Percentiles rank a stretch among this genome's conserved stretches.
These are phyloP conservation scores for Ptychadena robeensis DNA, from an alignment of 2,797 vertebrate species.

Conservation along the genomic window DNA sequence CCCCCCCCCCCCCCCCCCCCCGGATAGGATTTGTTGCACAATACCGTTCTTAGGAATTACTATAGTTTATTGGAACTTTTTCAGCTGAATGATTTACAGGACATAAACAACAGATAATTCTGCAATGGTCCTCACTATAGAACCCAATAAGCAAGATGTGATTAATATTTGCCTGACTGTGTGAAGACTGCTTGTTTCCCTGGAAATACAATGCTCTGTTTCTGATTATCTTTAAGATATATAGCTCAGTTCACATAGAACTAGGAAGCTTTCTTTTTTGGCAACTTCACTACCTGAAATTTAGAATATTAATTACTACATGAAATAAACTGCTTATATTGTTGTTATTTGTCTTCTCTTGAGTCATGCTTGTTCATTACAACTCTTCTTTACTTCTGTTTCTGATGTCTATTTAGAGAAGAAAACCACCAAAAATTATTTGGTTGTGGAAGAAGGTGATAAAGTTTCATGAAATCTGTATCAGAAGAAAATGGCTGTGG, in stretches of 20 bases:
- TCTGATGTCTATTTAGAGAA: background rate
- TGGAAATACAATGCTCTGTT: constrained; percentile 24
- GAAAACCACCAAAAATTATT: no score
- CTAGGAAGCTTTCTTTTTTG: constrained; percentile 33
- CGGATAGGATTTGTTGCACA: background rate
- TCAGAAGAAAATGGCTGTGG: no score
- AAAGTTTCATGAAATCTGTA: no score
- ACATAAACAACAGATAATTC: background rate
- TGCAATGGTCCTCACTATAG: background rate
- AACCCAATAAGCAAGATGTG: constrained; percentile 13
- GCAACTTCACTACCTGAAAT: constrained; percentile 25
- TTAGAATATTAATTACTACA: constrained; percentile 19
- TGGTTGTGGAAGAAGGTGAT: no score
- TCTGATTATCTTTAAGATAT: constrained; percentile 38
- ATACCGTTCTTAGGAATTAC: background rate
- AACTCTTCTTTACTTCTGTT: background rate
- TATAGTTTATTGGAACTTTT: background rate
- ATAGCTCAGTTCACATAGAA: constrained; percentile 18
- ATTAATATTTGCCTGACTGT: constrained; percentile 29
- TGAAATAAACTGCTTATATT: constrained; percentile 17
- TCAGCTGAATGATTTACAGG: constrained; percentile 10
- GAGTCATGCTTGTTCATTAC: background rate
- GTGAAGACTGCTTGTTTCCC: background rate
- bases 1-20: no score
- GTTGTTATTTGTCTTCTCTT: constrained; percentile 8